Evolutionary conservation across 1,140 invertebrate genomes (phyloP).

Genomic region (Temnothorax nylanderi): DNA sequence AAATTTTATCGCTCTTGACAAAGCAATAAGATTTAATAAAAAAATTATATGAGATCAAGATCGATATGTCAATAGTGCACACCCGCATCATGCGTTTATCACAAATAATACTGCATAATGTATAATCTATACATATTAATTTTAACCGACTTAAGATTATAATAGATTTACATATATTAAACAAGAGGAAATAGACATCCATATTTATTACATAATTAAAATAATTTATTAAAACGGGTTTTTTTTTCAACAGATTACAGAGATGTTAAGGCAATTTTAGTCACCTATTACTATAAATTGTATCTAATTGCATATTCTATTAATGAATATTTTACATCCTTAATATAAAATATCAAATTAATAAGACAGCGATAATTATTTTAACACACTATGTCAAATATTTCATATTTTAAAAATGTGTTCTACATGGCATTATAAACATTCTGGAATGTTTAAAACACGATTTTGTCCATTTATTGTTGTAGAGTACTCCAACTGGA

Average conservation of each 20-base stretch:
- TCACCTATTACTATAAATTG: conserved; percentile 44
- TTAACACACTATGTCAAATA: conserved; percentile 44
- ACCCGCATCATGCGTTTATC: background rate
- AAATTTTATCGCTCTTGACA: conserved; percentile 9
- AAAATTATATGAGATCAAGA: conserved; percentile 4
- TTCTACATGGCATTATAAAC: conserved; percentile 3
- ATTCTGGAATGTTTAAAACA: background rate
- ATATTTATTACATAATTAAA: conserved; percentile 60
- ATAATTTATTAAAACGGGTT: conserved; percentile 67
- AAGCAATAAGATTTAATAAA: conserved; percentile 7
- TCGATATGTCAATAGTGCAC: conserved; percentile 15
- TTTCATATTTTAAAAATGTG: conserved; percentile 17
- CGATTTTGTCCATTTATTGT: background rate
- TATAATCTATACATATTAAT: background rate
- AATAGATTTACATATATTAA: background rate
- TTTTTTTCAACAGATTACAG: conserved; percentile 65
- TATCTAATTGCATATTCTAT: conserved; percentile 47
- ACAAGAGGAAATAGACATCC: background rate
- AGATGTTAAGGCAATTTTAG: conserved; percentile 45
- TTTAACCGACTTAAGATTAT: conserved; percentile 19
- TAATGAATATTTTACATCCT: conserved; percentile 69
- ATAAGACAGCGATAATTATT: conserved; percentile 21
- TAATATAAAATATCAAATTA: conserved; percentile 42
- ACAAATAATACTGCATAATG: background rate
- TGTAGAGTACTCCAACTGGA: background rate